These are phyloP conservation scores for Aix galericulata DNA, from an alignment of 2,113 vertebrate species.

Conservation along the genomic window DNA sequence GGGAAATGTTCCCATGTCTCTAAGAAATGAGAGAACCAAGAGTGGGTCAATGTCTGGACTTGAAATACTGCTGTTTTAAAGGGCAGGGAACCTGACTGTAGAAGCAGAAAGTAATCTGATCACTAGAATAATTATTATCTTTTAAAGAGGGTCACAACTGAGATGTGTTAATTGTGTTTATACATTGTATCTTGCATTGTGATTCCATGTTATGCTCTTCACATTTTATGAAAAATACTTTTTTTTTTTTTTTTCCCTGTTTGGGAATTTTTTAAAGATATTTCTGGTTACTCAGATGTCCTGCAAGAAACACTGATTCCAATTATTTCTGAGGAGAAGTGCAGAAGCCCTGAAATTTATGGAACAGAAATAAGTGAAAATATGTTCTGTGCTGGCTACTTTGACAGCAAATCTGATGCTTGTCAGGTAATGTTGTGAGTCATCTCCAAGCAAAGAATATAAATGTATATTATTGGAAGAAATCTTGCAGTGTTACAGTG, in stretches of 20 bases:
- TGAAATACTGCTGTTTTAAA: background rate
- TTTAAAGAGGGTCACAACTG: background rate
- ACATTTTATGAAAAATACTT: background rate
- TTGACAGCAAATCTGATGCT: slow-evolving; percentile 83
- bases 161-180: background rate
- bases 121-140: background rate
- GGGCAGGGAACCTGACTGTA: background rate
- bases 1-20: background rate
- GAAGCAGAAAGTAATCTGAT: background rate
- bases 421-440: slow-evolving; percentile 85
- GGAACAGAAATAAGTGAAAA: slow-evolving; percentile 85
- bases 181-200: background rate
- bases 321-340: slow-evolving; percentile 81
- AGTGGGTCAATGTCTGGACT: background rate
- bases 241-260: background rate
- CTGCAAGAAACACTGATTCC: slow-evolving; percentile 85
- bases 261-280: slow-evolving; percentile 68
- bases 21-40: background rate
- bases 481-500: background rate
- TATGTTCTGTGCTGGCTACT: slow-evolving; percentile 92
- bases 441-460: background rate
- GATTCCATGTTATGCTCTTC: background rate
- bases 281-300: slow-evolving; percentile 73
- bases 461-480: background rate
- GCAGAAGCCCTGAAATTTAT: slow-evolving; percentile 86